Evolutionary conservation across 2,888 invertebrate species (phyloP), one percentile per base, ranked within the genome.

Genomic region (Polymixis lichenea): DNA sequence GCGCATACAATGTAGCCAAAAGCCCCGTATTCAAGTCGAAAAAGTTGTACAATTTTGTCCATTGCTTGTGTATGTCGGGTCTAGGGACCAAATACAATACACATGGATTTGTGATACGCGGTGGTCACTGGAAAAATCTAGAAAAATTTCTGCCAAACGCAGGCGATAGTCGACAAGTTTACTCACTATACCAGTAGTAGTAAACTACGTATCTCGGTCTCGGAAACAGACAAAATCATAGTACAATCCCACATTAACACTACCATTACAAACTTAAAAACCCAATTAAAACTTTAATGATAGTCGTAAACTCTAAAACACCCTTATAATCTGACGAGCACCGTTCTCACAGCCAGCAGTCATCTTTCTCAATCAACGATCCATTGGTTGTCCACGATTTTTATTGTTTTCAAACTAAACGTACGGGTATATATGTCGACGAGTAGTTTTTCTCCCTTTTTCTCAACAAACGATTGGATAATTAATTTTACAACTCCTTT

Each of bases 281-380:
- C 58, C 38, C 79, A 78, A 83, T 86, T 80, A 85, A 84, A 80
- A 68, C 5, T 75, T 83, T 73, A 86, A 83, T 71, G 60, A 32
- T 58, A 38, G 71, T 86, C 87, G 95, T 91, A 81, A 87, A 88
- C 79, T 89, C 85, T 94, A 94, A 95, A 94, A 76, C 61, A 86
- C 92, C 89, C 89, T 87, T 89, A 91, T 93, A 92, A 93, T 93
- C 93, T 91, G 92, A 88, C 89, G 89, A 89, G 86, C 87, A 89
- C 86, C 85, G 92, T 95, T 96, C 96, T 94, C 96, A 96, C 95
- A 85, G 79, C 72, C 75, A 83, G 83, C 87, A 90, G 90, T 93
- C 95, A 96, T 96, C 94, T 95, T 95, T 96, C 95, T 95, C 96
- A 96, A 96, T 96, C 95, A 96, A 93, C 96, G 86, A 90, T 77